Conservation (phyloP, 2,797 vertebrate species). For the Macropodus opercularis region DNA sequence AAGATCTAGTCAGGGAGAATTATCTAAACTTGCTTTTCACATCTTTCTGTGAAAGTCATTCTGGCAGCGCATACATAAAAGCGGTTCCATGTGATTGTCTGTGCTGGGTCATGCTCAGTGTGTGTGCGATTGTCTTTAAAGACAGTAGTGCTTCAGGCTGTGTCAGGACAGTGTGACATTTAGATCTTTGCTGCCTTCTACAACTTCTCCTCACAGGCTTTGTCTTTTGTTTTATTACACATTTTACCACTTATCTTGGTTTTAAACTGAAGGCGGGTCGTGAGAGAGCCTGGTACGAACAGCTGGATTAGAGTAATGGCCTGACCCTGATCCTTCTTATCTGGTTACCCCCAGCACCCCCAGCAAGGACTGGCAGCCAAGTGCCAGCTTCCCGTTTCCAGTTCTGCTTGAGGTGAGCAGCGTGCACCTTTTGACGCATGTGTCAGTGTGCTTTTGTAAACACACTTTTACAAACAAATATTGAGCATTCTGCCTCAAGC, state of each 20-base stretch:
- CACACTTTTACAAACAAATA: constrained; percentile 60
- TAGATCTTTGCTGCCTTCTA: constrained; percentile 46
- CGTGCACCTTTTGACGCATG: constrained; percentile 50
- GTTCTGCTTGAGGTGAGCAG: constrained; percentile 49
- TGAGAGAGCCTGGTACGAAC: constrained; percentile 37
- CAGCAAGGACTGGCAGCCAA: constrained; percentile 62
- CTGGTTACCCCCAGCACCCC: constrained; percentile 77
- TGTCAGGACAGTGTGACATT: constrained; percentile 71
- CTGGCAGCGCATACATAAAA: background rate
- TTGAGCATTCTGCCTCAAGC: constrained; percentile 36
- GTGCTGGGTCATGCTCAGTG: constrained; percentile 30
- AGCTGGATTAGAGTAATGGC: constrained; percentile 67
- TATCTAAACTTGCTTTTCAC: background rate
- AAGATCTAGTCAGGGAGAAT: background rate
- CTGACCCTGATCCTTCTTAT: constrained; percentile 74
- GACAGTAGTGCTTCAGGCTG: constrained; percentile 54
- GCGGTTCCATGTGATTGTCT: constrained; percentile 33
- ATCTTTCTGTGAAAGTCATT: background rate
- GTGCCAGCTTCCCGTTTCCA: constrained; percentile 55
- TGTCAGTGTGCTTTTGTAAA: constrained; percentile 56
- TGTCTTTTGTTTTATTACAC: constrained; percentile 49
- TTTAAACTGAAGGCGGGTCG: constrained; percentile 35
- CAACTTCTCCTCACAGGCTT: constrained; percentile 45
- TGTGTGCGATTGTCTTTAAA: constrained; percentile 31
- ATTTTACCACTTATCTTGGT: constrained; percentile 19